Conservation (phyloP, 2,797 vertebrate genomes). For the Phalloptychus januarius region DNA sequence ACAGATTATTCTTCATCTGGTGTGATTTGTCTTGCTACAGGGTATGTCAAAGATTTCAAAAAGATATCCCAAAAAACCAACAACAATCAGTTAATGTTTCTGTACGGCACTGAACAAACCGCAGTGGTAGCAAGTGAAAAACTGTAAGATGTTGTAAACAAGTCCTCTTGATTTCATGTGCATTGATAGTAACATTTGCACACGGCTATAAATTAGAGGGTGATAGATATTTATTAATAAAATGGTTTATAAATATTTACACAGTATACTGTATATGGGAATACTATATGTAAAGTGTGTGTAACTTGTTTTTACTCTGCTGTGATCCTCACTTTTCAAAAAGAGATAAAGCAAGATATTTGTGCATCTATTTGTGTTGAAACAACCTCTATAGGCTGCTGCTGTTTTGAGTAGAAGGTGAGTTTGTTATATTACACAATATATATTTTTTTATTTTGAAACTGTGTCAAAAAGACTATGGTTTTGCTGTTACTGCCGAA, state of each 20-base stretch:
- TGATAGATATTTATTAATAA: slow-evolving; percentile 76
- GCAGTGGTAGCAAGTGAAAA: slow-evolving; percentile 53
- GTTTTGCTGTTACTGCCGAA: slow-evolving; percentile 82
- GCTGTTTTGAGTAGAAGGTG: slow-evolving; percentile 68
- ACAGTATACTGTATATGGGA: slow-evolving; percentile 69
- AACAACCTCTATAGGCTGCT: slow-evolving; percentile 69
- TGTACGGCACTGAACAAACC: slow-evolving; percentile 62
- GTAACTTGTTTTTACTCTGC: slow-evolving; percentile 69
- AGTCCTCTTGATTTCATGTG: slow-evolving; percentile 55
- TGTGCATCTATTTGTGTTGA: slow-evolving; percentile 67
- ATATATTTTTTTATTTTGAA: slow-evolving; percentile 83
- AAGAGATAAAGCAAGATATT: slow-evolving; percentile 42
- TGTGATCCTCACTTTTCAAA: slow-evolving; percentile 59
- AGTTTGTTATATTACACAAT: slow-evolving; percentile 71
- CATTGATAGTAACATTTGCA: slow-evolving; percentile 55
- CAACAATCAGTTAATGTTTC: slow-evolving; percentile 36
- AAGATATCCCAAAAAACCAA: slow-evolving; percentile 36
- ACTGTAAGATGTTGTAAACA: slow-evolving; percentile 41
- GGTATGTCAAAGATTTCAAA: slow-evolving; percentile 47
- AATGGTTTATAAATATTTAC: slow-evolving; percentile 66
- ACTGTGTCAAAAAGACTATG: slow-evolving; percentile 79
- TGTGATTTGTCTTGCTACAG: slow-evolving; percentile 15
- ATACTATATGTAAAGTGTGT: slow-evolving; percentile 70
- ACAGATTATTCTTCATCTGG: slow-evolving; percentile 41
- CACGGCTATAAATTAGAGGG: slow-evolving; percentile 50